Evolutionary conservation across 2,888 invertebrate species (phyloP), one percentile per base, ranked within the genome.

Genomic region (Coenonympha glycerion): DNA sequence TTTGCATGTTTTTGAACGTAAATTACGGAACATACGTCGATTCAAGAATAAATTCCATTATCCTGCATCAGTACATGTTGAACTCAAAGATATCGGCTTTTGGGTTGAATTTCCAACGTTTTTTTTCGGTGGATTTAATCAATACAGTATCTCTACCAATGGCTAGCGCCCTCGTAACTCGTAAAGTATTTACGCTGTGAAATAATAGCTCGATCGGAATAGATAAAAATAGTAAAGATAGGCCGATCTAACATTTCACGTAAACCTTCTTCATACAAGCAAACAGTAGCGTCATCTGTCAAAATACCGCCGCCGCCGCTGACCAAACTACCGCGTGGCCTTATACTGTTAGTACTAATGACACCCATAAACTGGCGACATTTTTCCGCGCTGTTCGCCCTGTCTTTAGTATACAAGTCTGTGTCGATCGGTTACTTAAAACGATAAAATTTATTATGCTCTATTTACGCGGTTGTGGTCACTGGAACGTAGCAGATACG

Each of bases 401-500:
- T n/a, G n/a, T n/a, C n/a, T n/a, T n/a, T n/a, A n/a, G n/a, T n/a
- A n/a, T n/a, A n/a, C n/a, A n/a, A n/a, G n/a, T n/a, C n/a, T n/a
- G n/a, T n/a, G n/a, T n/a, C n/a, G n/a, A n/a, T 55, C 56, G 56
- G 55, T 65, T 63, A 59, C 61, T 62, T 57, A 62, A 61, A 49
- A 50, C 54, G 57, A 55, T 59, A 60, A 55, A 59, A 73, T 75
- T 76, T 71, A 71, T 71, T 76, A 76, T 76, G 79, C 77, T 76
- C 78, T 65, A 77, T 66, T 78, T 76, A 65, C 68, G 69, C 63
- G 65, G 63, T 62, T 65, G 65, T 73, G 76, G 66, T 74, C 75
- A 71, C 66, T 75, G 70, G 68, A 62, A 68, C 77, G 75, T 57
- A 66, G 18, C 63, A 59, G 69, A 67, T 61, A 66, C 73, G 52